These are phyloP conservation scores for Sebastes paucispinis DNA, from an alignment of 2,797 vertebrate species.

Conservation along the genomic window DNA sequence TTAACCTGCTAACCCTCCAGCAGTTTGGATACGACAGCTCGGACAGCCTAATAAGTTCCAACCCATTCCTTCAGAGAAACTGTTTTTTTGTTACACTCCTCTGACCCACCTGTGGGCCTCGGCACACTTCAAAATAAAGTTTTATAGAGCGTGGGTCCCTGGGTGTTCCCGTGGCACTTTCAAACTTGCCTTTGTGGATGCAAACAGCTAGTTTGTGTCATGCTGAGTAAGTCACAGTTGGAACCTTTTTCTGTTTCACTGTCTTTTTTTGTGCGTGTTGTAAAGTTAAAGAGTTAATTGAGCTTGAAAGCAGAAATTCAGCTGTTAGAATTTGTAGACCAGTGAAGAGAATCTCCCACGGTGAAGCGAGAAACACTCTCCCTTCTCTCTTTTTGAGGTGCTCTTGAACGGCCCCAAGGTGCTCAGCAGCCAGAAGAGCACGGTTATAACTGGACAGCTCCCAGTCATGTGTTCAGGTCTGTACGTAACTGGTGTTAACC, in stretches of 20 bases:
- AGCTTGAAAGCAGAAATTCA: constrained; percentile 22
- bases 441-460: constrained; percentile 4
- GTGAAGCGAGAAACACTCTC: not conserved
- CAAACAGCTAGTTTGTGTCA: constrained; percentile 37
- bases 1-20: constrained; percentile 33
- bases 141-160: constrained; percentile 32
- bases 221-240: constrained; percentile 13
- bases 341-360: not conserved
- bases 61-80: not conserved
- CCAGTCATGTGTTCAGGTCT: constrained; percentile 20
- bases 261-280: not conserved
- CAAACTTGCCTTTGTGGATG: constrained; percentile 10
- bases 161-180: not conserved
- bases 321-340: constrained; percentile 8
- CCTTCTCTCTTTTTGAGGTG: not conserved
- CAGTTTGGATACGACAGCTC: not conserved
- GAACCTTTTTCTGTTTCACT: constrained; percentile 14
- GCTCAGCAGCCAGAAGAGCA: not conserved
- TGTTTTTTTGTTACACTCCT: constrained; percentile 4
- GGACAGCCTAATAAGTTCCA: constrained; percentile 2
- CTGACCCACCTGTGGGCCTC: constrained; percentile 28
- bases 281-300: constrained; percentile 21
- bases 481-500: constrained; percentile 26
- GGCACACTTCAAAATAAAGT: constrained; percentile 42
- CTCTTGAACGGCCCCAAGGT: not conserved